A percentile compares a stretch with the other conserved stretches of the same genome.
Conservation (phyloP, 2,888 invertebrate genomes). For the Ophion obscuratus region DNA sequence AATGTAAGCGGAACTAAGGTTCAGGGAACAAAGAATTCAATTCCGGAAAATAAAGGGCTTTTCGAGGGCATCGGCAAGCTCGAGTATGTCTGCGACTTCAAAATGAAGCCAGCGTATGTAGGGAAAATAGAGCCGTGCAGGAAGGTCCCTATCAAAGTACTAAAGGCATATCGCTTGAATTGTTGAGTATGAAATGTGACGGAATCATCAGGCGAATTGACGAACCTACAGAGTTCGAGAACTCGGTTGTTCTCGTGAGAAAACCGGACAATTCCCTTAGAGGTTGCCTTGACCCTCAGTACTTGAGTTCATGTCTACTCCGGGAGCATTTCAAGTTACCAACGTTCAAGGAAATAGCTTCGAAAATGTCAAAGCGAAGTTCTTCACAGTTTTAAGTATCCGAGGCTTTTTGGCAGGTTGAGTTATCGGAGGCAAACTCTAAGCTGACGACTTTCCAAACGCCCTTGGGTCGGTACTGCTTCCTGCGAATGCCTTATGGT, state of each 20-base stretch:
- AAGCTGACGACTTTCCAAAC: conserved; percentile 74
- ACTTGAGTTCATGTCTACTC: conserved; percentile 73
- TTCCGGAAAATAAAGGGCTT: conserved; percentile 39
- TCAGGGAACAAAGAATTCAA: not conserved
- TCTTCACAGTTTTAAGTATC: conserved; percentile 71
- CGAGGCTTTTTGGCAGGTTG: conserved; percentile 72
- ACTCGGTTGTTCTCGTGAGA: conserved; percentile 66
- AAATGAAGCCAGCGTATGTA: conserved; percentile 54
- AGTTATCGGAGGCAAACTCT: conserved; percentile 70
- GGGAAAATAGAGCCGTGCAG: conserved; percentile 42
- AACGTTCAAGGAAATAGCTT: conserved; percentile 74
- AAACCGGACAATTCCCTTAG: conserved; percentile 68
- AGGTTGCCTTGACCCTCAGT: conserved; percentile 75
- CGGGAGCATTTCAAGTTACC: conserved; percentile 72
- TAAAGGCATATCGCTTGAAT: not conserved
- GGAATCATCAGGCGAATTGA: conserved; percentile 62
- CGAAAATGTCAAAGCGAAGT: conserved; percentile 69
- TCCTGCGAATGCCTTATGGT: conserved; percentile 72
- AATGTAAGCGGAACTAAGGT: not conserved
- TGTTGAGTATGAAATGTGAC: conserved; percentile 46
- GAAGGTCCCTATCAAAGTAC: not conserved
- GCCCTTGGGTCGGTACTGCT: conserved; percentile 74
- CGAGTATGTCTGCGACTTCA: conserved; percentile 62
- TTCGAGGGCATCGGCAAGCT: conserved; percentile 63
- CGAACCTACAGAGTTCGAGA: conserved; percentile 73